These are phyloP conservation scores for Agrochola lychnidis DNA, from an alignment of 2,888 invertebrate species.

Conservation along the genomic window DNA sequence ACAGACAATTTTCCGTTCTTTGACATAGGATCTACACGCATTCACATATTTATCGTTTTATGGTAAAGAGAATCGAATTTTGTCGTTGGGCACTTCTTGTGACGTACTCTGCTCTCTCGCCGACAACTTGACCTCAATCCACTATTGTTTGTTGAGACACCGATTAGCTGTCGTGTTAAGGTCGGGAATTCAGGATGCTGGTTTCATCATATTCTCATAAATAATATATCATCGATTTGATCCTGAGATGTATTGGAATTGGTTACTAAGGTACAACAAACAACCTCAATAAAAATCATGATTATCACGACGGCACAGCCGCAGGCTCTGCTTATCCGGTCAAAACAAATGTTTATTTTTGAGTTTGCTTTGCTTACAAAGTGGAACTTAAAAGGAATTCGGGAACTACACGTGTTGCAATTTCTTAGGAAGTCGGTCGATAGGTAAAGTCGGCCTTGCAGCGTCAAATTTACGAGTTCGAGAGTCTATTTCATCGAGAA, in stretches of 20 bases:
- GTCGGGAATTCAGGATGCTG: slow-evolving; percentile 7
- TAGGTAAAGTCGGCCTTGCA: no score
- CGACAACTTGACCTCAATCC: slow-evolving; percentile 52
- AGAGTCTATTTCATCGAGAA: background rate
- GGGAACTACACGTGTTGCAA: background rate
- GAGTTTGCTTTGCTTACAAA: slow-evolving; percentile 7
- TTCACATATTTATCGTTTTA: slow-evolving; percentile 1
- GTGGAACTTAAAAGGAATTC: background rate
- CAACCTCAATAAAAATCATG: slow-evolving; percentile 20
- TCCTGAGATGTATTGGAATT: background rate
- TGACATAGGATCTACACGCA: background rate
- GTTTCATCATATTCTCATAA: background rate
- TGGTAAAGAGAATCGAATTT: slow-evolving; percentile 45
- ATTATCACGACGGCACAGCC: slow-evolving; percentile 20
- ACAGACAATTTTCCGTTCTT: background rate
- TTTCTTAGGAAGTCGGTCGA: background rate
- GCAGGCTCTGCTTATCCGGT: background rate
- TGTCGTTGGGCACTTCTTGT: slow-evolving; percentile 45
- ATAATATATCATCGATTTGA: background rate
- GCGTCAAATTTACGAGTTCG: background rate
- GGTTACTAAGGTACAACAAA: background rate
- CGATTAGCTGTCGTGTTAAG: slow-evolving; percentile 25
- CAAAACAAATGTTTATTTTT: slow-evolving; percentile 24
- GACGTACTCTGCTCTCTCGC: slow-evolving; percentile 26
- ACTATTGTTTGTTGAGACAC: slow-evolving; percentile 22